These are phyloP conservation scores for Hofmannophila pseudospretella DNA, from an alignment of 2,888 invertebrate genomes.

Conservation along the genomic window DNA sequence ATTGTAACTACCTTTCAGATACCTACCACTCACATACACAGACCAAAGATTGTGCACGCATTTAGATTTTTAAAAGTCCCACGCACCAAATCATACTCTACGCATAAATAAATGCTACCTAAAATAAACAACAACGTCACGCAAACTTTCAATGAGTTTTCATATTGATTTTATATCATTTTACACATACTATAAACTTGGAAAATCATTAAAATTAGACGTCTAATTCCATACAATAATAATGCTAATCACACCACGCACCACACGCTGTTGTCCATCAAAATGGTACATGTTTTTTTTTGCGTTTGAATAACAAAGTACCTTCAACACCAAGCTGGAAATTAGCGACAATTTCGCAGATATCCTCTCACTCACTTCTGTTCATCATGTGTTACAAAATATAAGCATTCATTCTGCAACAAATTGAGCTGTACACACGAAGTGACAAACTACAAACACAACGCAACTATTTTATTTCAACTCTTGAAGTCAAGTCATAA, in stretches of 20 bases:
- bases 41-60: no score
- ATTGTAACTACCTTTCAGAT: no score
- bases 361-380: constrained; percentile 21
- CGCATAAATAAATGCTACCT: constrained; percentile 21
- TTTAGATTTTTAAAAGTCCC: no score
- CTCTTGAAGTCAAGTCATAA: constrained; percentile 49
- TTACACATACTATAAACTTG: no score
- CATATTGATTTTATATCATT: no score
- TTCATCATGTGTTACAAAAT: constrained; percentile 13
- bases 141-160: no score
- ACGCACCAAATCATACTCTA: not conserved
- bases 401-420: constrained; percentile 18
- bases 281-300: constrained; percentile 46
- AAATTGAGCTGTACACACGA: constrained; percentile 17
- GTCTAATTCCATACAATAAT: constrained; percentile 5
- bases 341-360: constrained; percentile 32
- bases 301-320: constrained; percentile 64
- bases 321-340: constrained; percentile 50
- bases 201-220: not conserved
- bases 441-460: constrained; percentile 24
- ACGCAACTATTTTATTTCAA: constrained; percentile 28
- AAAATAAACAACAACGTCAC: constrained; percentile 48
- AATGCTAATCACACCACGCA: constrained; percentile 15
- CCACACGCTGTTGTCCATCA: constrained; percentile 24
- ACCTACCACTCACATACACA: no score